These are phyloP conservation scores for Loripinus fragilis DNA, from an alignment of 2,888 invertebrate genomes.

Conservation along the genomic window DNA sequence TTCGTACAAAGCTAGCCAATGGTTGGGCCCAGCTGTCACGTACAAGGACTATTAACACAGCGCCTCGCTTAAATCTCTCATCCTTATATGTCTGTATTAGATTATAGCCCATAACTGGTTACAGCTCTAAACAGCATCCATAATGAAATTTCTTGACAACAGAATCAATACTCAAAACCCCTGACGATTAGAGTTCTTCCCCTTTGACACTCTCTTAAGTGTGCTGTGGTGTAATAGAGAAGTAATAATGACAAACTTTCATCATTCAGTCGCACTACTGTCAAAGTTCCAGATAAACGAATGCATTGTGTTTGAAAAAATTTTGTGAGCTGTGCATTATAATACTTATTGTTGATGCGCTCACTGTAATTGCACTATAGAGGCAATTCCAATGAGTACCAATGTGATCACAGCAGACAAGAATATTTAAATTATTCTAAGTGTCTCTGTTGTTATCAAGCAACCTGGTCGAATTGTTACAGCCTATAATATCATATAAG, in stretches of 20 bases:
- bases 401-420: no score
- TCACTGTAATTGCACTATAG: no score
- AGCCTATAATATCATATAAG: constrained; percentile 4
- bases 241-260: constrained; percentile 57
- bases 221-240: constrained; percentile 55
- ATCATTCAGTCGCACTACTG: constrained; percentile 8
- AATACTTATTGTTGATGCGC: no score
- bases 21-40: neutral
- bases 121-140: constrained; percentile 19
- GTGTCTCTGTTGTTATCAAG: no score
- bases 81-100: neutral
- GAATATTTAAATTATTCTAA: no score
- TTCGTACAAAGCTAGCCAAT: no score
- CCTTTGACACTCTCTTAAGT: constrained; percentile 58
- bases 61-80: constrained; percentile 8
- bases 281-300: no score
- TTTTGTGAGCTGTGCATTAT: no score
- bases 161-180: constrained; percentile 60
- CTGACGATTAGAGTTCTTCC: constrained; percentile 45
- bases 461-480: no score
- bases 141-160: constrained; percentile 53
- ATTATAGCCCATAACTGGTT: constrained; percentile 15
- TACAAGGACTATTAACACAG: neutral
- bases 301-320: no score
- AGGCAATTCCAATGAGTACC: no score